A percentile compares a stretch with the other conserved stretches of the same genome.
These are phyloP conservation scores for Chrysotoxum bicinctum DNA, from an alignment of 2,888 invertebrate genomes.

Conservation along the genomic window DNA sequence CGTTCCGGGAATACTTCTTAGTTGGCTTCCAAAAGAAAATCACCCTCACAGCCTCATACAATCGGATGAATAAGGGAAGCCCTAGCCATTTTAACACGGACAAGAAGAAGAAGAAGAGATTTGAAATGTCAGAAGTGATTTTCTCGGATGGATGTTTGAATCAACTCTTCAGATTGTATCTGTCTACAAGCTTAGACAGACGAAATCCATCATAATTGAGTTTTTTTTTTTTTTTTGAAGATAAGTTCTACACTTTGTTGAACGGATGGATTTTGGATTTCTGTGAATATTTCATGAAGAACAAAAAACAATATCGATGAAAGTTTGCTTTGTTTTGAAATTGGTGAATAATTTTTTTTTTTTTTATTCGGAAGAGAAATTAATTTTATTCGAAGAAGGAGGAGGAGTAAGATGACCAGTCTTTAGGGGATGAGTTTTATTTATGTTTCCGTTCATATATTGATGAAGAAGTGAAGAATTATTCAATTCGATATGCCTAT, in stretches of 20 bases:
- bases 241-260: constrained; percentile 14
- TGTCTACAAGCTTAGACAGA: constrained; percentile 42
- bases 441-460: not conserved
- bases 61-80: not conserved
- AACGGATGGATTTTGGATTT: constrained; percentile 17
- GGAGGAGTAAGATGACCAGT: not conserved
- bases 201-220: constrained; percentile 70
- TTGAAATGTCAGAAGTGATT: constrained; percentile 71
- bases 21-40: constrained; percentile 25
- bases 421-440: not conserved
- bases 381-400: constrained; percentile 11
- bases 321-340: constrained; percentile 45
- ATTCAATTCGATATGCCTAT: constrained; percentile 10
- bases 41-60: constrained; percentile 48
- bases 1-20: constrained; percentile 47
- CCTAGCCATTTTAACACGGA: not conserved
- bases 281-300: constrained; percentile 58
- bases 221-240: constrained; percentile 6
- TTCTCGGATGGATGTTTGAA: constrained; percentile 62
- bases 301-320: constrained; percentile 34
- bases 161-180: constrained; percentile 53
- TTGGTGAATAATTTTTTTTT: not conserved
- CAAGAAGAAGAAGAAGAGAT: constrained; percentile 43
- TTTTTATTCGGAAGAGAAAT: not conserved
- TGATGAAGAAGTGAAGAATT: constrained; percentile 16